These are phyloP conservation scores for Drymodes brunneopygia DNA, from an alignment of 2,113 vertebrate genomes.

Conservation along the genomic window DNA sequence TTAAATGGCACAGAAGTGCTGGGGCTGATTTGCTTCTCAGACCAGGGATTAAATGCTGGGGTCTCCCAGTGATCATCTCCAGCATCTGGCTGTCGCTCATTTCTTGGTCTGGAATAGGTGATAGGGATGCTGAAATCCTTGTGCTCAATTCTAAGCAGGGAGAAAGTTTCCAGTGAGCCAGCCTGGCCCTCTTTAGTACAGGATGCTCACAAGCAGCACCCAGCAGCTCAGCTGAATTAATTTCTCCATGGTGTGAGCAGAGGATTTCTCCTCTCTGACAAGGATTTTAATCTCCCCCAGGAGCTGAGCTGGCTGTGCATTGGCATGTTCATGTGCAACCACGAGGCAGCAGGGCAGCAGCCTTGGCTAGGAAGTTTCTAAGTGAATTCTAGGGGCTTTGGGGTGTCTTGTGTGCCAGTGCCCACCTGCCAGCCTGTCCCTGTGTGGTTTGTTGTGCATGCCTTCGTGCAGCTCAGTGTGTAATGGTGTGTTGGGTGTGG, in stretches of 20 bases:
- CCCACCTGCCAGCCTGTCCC: not conserved
- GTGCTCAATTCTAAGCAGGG: not conserved
- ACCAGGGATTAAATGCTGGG: not conserved
- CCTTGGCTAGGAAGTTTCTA: not conserved
- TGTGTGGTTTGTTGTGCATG: not conserved
- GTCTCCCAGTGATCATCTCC: not conserved
- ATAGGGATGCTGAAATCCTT: not conserved
- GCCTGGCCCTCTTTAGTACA: not conserved
- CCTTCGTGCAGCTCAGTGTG: not conserved
- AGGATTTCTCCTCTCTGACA: not conserved
- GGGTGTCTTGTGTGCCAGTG: not conserved
- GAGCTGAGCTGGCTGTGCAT: not conserved
- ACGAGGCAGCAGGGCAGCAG: fast-evolving
- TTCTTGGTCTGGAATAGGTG: not conserved
- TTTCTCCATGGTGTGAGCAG: not conserved
- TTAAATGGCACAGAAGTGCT: not conserved
- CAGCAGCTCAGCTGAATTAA: not conserved
- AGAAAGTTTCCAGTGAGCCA: not conserved
- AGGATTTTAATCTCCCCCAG: not conserved
- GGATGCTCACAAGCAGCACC: not conserved
- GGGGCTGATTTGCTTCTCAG: not conserved
- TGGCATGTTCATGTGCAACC: fast-evolving
- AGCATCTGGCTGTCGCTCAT: not conserved
- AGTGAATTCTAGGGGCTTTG: not conserved
- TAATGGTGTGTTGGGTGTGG: not conserved